phyloP scores from a whole-genome alignment of 2,797 vertebrate genomes.

The Pseudopleuronectes americanus region DNA sequence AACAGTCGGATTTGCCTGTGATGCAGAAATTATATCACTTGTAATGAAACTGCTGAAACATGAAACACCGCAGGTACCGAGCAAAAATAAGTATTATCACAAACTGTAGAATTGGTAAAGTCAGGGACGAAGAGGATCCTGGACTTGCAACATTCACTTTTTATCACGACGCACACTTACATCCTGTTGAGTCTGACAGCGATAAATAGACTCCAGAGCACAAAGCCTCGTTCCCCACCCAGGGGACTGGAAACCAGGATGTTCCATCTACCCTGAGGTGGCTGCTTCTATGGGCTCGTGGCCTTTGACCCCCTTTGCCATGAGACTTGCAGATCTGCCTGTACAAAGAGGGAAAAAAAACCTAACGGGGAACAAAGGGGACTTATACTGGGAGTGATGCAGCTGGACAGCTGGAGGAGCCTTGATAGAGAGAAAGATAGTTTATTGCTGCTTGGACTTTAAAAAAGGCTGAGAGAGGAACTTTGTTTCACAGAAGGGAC shows the following conservation, averaged over 20 bases:
- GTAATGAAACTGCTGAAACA: background rate
- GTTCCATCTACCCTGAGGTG: slow-evolving; percentile 63
- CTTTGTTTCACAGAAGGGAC: slow-evolving; percentile 39
- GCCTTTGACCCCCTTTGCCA: slow-evolving; percentile 70
- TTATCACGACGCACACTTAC: slow-evolving; percentile 52
- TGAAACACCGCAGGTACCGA: background rate
- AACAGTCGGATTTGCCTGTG: background rate
- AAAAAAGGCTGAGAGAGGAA: slow-evolving; percentile 48
- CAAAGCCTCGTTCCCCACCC: slow-evolving; percentile 60
- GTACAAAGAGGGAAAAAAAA: slow-evolving; percentile 62
- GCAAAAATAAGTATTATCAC: background rate
- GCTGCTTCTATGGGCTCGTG: slow-evolving; percentile 48
- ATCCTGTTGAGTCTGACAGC: slow-evolving; percentile 68
- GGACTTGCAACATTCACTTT: slow-evolving; percentile 26
- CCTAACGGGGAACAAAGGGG: slow-evolving; percentile 74
- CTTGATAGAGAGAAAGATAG: slow-evolving; percentile 66
- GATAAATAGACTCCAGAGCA: slow-evolving; percentile 44
- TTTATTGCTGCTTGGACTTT: slow-evolving; percentile 51
- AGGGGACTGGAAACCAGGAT: slow-evolving; percentile 64
- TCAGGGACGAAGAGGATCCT: background rate
- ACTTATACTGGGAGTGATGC: slow-evolving; percentile 68
- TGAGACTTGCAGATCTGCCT: slow-evolving; percentile 58
- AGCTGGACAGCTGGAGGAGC: slow-evolving; percentile 73
- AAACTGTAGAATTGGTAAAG: background rate
- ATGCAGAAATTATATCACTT: background rate